Evolutionary conservation across 2,888 invertebrate genomes (phyloP), one percentile per base, ranked within the genome.

Genomic region (Rhingia rostrata): DNA sequence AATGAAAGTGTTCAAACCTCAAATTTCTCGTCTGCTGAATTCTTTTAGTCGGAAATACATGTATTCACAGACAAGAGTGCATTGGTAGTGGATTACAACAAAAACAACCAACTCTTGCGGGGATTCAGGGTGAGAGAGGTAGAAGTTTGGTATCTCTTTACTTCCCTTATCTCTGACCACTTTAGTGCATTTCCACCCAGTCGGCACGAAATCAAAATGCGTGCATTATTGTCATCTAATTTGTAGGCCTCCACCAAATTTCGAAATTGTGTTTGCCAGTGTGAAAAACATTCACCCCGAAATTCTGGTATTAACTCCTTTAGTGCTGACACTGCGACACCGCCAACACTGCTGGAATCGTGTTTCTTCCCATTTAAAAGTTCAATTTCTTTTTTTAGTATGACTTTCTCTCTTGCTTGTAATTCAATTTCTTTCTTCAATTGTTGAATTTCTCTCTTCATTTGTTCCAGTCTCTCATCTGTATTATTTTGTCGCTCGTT

Each of bases 181-280:
- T n/a, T n/a, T 9, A 79, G 49, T n/a, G 72, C 73, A 14, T 33
- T 74, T 4, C 67, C 84, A 9, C 79, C 82, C 12, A 79, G 30
- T 6, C 72, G 72, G 7, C 69, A 41, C 4, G 81, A 78, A 10
- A 86, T 74, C 0, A 86, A 47, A 1, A 66, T 70, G 6, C 78
- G 64, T 33, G 73, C 51, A 33, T 75, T 85, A 6, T 67, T 79
- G 5, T 79, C 86, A 10, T 79, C 72, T 6, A 81, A 32, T 10
- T 78, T 49, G 10, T 81, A 81, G n/a, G 14, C 12, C 3, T 0
- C 47, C n/a, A 64, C 45, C 9, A 80, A 14, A 49, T 43, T 80
- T 10, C 22, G 61, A 9, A 73, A 7, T 30, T 80, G 73, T 4
- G 7, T 6, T 47, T 72, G 69, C 69, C 72, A 72, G 9, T 72